Evolutionary conservation across 2,888 invertebrate species (phyloP), one percentile per base, ranked within the genome.

Genomic region (Thysanoteuthis rhombus): DNA sequence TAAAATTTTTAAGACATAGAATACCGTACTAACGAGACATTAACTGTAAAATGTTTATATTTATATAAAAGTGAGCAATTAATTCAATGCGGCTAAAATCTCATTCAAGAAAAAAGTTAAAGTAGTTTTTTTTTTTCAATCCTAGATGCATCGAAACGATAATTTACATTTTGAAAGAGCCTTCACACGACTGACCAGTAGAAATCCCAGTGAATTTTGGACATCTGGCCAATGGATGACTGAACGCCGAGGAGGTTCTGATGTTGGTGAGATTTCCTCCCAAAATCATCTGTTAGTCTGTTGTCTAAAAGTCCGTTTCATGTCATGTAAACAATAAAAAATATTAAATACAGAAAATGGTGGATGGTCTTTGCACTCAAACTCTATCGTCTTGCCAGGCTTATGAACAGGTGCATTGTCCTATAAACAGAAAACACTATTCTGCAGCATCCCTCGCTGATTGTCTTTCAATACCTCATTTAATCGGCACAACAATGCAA

Each of bases 161-260:
- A 75, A 75, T 12, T 75, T 75, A 75, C n/a, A 75, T 75, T 75
- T 75, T 12, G 8, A 75, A 75, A 90, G 12, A 25, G 40, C 40
- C 12, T 39, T 45, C n/a, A 92, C 28, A 6, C 92, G 36, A 45
- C 92, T 92, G 47, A 97, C 97, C 0, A 96, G 97, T 22, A 95
- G 97, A 75, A 96, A 97, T 95, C 97, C 97, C 0, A 92, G 95
- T 8, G 94, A 96, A 75, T 97, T 97, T 95, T 98, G 98, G 97
- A 98, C 97, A n/a, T 97, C 97, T 93, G 98, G 98, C 1, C 98
- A 98, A 95, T 98, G 98, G 98, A 98, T 98, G 98, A 98, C 98
- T 0, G 98, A 98, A 95, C 97, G 97, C 94, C 96, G 96, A 94
- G 98, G 98, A 58, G 98, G 98, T 6, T 97, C 97, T 89, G 98